These are phyloP conservation scores for Oryctes rhinoceros DNA, from an alignment of 1,140 invertebrate genomes.

Conservation along the genomic window DNA sequence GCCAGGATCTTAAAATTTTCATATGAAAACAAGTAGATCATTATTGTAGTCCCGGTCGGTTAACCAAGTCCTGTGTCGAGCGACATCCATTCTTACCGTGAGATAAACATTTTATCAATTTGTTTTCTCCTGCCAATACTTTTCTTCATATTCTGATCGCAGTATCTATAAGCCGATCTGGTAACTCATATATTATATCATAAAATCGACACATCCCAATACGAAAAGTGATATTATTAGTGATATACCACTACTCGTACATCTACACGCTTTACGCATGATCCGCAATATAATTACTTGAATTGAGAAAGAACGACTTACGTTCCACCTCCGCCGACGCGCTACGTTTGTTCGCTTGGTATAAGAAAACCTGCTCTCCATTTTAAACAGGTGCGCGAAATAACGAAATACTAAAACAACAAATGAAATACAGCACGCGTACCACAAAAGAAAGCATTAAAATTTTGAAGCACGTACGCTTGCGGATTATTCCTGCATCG, in stretches of 20 bases:
- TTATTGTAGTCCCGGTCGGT: too few species aligned
- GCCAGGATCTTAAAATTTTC: too few species aligned
- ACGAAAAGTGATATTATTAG: too few species aligned
- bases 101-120: too few species aligned
- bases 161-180: neutral
- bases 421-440: neutral
- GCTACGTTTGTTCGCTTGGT: neutral
- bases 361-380: neutral
- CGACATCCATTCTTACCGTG: too few species aligned
- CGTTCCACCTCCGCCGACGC: neutral
- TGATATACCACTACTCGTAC: neutral
- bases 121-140: neutral
- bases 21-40: too few species aligned
- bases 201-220: neutral
- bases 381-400: neutral
- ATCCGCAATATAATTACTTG: neutral
- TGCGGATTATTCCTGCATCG: constrained; percentile 8
- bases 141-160: neutral
- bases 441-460: constrained; percentile 2
- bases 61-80: too few species aligned
- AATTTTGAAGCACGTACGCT: constrained; percentile 12
- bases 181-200: neutral
- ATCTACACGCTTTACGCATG: neutral
- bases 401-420: constrained; percentile 14
- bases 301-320: neutral